A percentile compares a stretch with the other conserved stretches of the same genome.
phyloP scores from a whole-genome alignment of 2,888 invertebrate genomes.

The Pseudanteris insignis region DNA sequence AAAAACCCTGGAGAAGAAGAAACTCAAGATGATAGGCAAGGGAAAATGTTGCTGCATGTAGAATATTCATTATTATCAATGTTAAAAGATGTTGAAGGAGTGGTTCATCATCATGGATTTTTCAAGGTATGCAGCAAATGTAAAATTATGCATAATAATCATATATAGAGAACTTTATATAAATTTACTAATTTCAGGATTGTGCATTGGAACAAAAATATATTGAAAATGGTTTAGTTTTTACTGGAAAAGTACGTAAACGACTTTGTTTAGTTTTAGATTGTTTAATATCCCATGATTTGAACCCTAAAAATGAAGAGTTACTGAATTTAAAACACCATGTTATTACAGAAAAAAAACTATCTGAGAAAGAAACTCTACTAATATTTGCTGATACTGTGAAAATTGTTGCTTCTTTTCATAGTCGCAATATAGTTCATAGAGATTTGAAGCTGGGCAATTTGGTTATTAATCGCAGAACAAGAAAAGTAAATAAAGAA shows the following conservation, averaged over 20 bases:
- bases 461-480: conserved; percentile 77
- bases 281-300: conserved; percentile 77
- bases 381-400: conserved; percentile 80
- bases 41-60: conserved; percentile 80
- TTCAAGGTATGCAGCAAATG: conserved; percentile 77
- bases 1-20: conserved; percentile 70
- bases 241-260: conserved; percentile 70
- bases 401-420: conserved; percentile 77
- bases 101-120: conserved; percentile 80
- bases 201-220: conserved; percentile 74
- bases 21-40: conserved; percentile 79
- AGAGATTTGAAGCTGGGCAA: conserved; percentile 82
- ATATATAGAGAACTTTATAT: too few relatives aligned
- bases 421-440: conserved; percentile 81
- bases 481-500: conserved; percentile 67
- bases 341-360: conserved; percentile 79
- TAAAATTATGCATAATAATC: too few relatives aligned
- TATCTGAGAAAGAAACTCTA: conserved; percentile 78
- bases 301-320: conserved; percentile 69
- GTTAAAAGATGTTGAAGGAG: conserved; percentile 76
- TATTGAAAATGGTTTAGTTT: conserved; percentile 67
- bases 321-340: conserved; percentile 78
- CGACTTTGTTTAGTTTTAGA: conserved; percentile 78
- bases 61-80: conserved; percentile 79
- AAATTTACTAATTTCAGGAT: too few relatives aligned